Base-by-base conservation (phyloP, 2,797 vertebrate species). In the Melanogrammus aeglefinus region DNA sequence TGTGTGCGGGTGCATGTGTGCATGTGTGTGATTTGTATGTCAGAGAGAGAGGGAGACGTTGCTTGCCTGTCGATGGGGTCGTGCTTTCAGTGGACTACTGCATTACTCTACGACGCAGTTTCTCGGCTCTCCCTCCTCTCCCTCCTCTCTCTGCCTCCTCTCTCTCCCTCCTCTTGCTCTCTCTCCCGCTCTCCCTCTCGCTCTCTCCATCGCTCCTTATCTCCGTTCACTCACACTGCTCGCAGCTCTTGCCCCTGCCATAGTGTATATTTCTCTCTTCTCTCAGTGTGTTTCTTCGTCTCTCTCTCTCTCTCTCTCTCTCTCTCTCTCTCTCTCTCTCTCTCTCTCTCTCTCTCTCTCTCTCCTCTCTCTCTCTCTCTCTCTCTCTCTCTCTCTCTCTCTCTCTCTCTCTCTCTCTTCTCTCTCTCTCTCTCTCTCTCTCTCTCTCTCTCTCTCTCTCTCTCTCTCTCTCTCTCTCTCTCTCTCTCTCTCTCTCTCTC, bases 161-260 rank as follows among this genome's bases (percentile, higher is more conserved):
- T 73, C 92, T 87, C 78, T 82, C 38, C 36, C 76, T 74, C 77
- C 36, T 77, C 88, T 85, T 77, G 80, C 80, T 81, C 88, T 82
- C 85, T 88, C 82, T 79, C 85, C 72, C 57, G 31, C 38, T 70
- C 78, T 33, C 38, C 57, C 36, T 18, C 73, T 36, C 31, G 36
- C 44, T 69, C 47, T 69, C 75, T 70, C 51, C 57, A 29, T 63
- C 51, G 66, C 47, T 72, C 38, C 71, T 8, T 10, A 69, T 44
- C 76, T 72, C 24, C 33, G 36, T 92, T 71, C 66, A 39, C 57
- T 27, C 63, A 38, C n/a, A 38, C 63, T 71, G n/a, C 69, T 36
- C 39, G 16, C 44, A 39, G 44, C 93, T 93, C 92, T 94, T 94
- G 86, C 95, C 94, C 87, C 94, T 69, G 63, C 24, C 63, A 69